Base-by-base conservation (phyloP, 1,140 invertebrate species). In the Druon quercuslanigerum region DNA sequence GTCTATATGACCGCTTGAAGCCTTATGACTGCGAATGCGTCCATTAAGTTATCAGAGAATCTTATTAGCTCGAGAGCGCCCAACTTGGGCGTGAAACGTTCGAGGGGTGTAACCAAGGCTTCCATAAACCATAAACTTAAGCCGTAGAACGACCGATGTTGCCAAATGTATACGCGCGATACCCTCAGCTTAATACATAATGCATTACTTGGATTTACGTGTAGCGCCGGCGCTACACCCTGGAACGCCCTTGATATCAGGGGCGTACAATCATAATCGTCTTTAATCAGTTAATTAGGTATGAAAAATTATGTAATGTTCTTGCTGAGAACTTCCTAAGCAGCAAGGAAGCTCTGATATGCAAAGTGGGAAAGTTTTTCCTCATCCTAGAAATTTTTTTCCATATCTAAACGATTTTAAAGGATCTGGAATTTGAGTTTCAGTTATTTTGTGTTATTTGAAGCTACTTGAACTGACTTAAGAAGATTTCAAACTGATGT, bases 81-180 rank as follows among this genome's bases (percentile, higher is more conserved):
- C 20, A 20, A 66, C 25, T 14, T 11, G 57, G 25, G 60, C 20
- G 16, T 46, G 17, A 20, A 52, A 25, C 40, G 52, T 20, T 71
- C 13, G 60, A 57, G 52, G 71, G 75, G 73, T 60, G 71, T 71
- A 77, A 74, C 56, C 71, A 78, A 71, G 82, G 86, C 84, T 87
- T 84, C 86, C 80, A 85, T 85, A 81, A 85, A 83, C 81, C 83
- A 83, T 86, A 87, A 87, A 85, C 85, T 84, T 85, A 81, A 84
- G 78, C 82, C 80, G 72, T 77, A 51, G 75, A 80, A 83, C 80
- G 82, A 82, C 73, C 78, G 66, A 76, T 82, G 83, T 85, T 84
- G 81, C 79, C 73, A 83, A 85, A 86, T 84, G 77, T 81, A 81
- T 76, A 83, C 78, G 82, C 78, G 78, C 82, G 78, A 83, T 83